Conservation (phyloP, 1,140 invertebrate genomes). For the Penaeus japonicus region DNA sequence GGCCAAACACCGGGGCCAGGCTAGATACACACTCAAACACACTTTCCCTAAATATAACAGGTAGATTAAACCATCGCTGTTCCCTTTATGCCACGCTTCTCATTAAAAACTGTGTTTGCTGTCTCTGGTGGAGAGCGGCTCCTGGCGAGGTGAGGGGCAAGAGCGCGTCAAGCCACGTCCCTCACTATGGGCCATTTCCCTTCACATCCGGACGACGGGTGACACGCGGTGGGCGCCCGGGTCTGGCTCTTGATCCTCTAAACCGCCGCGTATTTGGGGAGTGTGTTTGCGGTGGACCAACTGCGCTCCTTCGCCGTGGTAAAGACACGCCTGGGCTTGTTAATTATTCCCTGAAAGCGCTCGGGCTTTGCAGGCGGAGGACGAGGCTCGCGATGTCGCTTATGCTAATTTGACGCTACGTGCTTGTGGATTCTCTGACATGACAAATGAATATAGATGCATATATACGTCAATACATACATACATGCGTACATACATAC, state of each 20-base stretch:
- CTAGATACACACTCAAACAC: too few relatives aligned
- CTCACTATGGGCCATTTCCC: neutral
- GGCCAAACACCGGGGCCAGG: neutral
- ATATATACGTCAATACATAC: neutral
- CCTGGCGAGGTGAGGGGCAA: neutral
- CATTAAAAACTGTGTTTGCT: constrained; percentile 39
- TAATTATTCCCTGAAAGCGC: constrained; percentile 11
- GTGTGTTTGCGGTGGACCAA: neutral
- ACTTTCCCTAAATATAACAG: neutral
- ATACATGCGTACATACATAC: neutral
- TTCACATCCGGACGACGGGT: too few relatives aligned
- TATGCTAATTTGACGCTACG: neutral
- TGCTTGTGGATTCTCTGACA: neutral
- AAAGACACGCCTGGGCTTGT: constrained; percentile 30
- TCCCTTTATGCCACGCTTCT: neutral
- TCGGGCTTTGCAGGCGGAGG: neutral
- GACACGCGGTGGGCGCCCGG: too few relatives aligned
- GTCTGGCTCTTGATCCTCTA: too few relatives aligned
- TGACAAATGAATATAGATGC: neutral
- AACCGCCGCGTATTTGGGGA: neutral
- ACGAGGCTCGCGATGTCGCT: too few relatives aligned
- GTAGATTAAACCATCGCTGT: neutral
- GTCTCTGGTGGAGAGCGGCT: neutral
- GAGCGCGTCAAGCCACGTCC: neutral
- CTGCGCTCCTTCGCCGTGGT: neutral